phyloP scores from a whole-genome alignment of 2,888 invertebrate genomes.

The Drosophila neonasuta region DNA sequence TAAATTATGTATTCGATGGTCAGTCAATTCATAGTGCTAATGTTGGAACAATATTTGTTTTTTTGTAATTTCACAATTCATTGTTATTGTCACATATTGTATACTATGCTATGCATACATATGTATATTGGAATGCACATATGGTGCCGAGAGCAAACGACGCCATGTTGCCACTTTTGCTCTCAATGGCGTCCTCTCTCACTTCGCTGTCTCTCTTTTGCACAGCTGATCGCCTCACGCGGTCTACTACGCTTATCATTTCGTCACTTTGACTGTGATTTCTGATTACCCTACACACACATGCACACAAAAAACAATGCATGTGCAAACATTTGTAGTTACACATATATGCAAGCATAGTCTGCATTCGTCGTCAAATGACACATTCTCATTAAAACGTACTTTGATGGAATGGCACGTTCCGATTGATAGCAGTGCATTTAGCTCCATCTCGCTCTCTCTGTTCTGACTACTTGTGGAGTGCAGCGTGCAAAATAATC shows the following conservation, averaged over 20 bases:
- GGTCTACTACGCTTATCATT: slow-evolving; percentile 43
- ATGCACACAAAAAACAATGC: neutral
- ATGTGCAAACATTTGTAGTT: neutral
- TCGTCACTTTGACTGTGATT: slow-evolving; percentile 22
- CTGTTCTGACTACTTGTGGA: slow-evolving; percentile 7
- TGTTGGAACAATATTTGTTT: neutral
- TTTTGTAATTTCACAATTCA: slow-evolving; percentile 43
- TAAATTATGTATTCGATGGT: slow-evolving; percentile 5
- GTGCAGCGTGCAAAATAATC: slow-evolving; percentile 62
- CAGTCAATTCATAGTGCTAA: neutral
- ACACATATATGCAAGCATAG: neutral
- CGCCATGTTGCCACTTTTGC: slow-evolving; percentile 46
- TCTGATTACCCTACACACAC: neutral
- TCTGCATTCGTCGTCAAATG: slow-evolving; percentile 3
- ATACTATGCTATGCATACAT: slow-evolving; percentile 12
- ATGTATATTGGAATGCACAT: slow-evolving; percentile 23
- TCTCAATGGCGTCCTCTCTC: slow-evolving; percentile 17
- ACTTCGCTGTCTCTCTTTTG: slow-evolving; percentile 3
- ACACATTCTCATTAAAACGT: slow-evolving; percentile 12
- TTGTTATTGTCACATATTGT: slow-evolving; percentile 30
- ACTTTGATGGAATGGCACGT: slow-evolving; percentile 23
- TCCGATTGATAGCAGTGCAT: slow-evolving; percentile 15
- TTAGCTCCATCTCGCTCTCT: neutral
- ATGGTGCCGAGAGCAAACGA: slow-evolving; percentile 23
- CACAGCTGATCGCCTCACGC: slow-evolving; percentile 50